A percentile compares a stretch with the other conserved stretches of the same genome.
Conservation (phyloP, 2,888 invertebrate species). For the Lypha dubia region DNA sequence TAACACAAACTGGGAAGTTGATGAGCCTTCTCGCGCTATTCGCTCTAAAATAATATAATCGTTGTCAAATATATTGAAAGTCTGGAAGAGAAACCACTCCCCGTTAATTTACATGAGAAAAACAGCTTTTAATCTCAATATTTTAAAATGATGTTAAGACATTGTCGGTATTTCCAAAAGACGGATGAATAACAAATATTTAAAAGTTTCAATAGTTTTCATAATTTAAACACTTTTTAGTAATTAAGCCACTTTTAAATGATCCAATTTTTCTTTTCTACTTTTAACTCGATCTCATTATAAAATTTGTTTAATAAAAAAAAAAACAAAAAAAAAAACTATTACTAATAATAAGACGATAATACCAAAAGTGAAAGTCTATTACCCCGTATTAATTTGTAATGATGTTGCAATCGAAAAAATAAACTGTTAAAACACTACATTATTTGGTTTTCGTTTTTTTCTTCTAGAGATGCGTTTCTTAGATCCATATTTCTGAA, state of each 20-base stretch:
- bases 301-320: constrained; percentile 10
- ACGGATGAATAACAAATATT: neutral
- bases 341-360: no score
- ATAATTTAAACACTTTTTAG: constrained; percentile 1
- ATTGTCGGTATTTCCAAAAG: neutral
- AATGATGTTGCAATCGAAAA: constrained; percentile 37
- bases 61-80: neutral
- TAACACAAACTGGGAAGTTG: neutral
- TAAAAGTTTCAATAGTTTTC: constrained; percentile 6
- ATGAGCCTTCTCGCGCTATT: neutral
- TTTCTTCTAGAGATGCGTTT: constrained; percentile 32
- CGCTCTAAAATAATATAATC: neutral
- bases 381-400: constrained; percentile 24
- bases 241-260: neutral
- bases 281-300: neutral
- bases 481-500: constrained; percentile 45
- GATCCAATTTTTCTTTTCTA: neutral
- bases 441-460: neutral
- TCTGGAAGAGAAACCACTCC: neutral
- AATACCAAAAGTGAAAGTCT: constrained; percentile 48
- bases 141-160: neutral
- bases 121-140: neutral
- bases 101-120: neutral
- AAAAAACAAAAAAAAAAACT: no score
- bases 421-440: neutral